A percentile compares a stretch with the other conserved stretches of the same genome.
Conservation (phyloP, 2,888 invertebrate genomes). For the Latheticus oryzae region DNA sequence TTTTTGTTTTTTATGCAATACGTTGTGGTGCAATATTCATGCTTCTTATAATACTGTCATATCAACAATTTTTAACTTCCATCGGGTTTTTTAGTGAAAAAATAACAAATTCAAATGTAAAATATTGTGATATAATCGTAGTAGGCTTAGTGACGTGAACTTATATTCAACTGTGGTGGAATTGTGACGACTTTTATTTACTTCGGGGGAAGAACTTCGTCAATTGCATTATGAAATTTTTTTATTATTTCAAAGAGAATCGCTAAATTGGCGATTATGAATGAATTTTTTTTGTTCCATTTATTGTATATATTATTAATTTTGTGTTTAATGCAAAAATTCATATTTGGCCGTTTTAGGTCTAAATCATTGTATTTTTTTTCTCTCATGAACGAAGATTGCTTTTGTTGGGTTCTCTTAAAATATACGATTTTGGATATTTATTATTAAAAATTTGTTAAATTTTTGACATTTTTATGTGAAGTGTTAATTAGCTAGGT, state of each 20-base stretch:
- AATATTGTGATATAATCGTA: conserved; percentile 52
- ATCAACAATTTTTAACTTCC: conserved; percentile 21
- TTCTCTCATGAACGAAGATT: conserved; percentile 31
- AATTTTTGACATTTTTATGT: conserved; percentile 49
- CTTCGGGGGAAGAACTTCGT: conserved; percentile 24
- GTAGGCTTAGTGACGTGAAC: conserved; percentile 48
- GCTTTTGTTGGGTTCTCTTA: conserved; percentile 41
- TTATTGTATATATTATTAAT: conserved; percentile 41
- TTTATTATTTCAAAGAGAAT: conserved; percentile 18
- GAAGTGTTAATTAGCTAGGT: conserved; percentile 56
- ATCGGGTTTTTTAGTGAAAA: conserved; percentile 26
- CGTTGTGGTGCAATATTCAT: conserved; percentile 42
- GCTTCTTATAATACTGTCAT: conserved; percentile 25
- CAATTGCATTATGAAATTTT: conserved; percentile 22
- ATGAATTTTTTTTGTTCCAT: conserved; percentile 41
- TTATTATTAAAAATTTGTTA: conserved; percentile 36
- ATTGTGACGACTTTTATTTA: conserved; percentile 25
- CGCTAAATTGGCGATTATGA: conserved; percentile 32
- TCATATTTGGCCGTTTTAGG: conserved; percentile 48
- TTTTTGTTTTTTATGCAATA: conserved; percentile 39
- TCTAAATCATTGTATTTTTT: conserved; percentile 36
- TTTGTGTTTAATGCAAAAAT: conserved; percentile 44
- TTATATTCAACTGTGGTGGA: conserved; percentile 33
- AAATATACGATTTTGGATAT: conserved; percentile 28
- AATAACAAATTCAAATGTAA: conserved; percentile 34